A percentile compares a stretch with the other conserved stretches of the same genome.
Conservation (phyloP, 1,140 invertebrate genomes). For the Phortica variegata region DNA sequence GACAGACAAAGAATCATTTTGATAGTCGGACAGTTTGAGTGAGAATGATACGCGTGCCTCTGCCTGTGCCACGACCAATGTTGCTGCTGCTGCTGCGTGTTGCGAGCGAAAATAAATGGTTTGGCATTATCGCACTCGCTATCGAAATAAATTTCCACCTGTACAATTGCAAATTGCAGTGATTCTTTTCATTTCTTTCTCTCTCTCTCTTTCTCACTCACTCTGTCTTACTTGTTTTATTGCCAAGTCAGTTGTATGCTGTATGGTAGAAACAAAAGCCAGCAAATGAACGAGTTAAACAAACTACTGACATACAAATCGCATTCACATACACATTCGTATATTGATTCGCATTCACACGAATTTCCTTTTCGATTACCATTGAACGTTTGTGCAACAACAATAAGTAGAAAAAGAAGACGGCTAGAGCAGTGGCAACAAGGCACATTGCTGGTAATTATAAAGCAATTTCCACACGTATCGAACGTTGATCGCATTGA, state of each 20-base stretch:
- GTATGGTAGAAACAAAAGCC: constrained; percentile 24
- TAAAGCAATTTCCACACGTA: constrained; percentile 51
- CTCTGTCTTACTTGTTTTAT: constrained; percentile 5
- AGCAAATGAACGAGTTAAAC: no score
- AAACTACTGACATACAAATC: constrained; percentile 24
- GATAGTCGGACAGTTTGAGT: no score
- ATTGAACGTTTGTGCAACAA: constrained; percentile 8
- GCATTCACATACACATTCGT: background rate
- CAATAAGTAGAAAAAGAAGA: constrained; percentile 21
- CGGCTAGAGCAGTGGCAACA: constrained; percentile 3
- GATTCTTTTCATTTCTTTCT: constrained; percentile 28
- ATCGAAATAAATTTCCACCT: constrained; percentile 53
- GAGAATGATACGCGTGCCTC: no score
- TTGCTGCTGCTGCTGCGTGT: no score
- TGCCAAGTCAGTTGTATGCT: constrained; percentile 6
- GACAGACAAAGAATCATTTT: no score
- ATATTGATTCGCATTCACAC: constrained; percentile 16
- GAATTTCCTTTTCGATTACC: constrained; percentile 38
- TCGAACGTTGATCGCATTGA: constrained; percentile 46
- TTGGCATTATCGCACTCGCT: constrained; percentile 45
- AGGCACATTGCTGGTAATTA: constrained; percentile 30
- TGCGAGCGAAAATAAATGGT: constrained; percentile 37
- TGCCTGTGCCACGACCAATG: no score
- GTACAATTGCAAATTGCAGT: constrained; percentile 52
- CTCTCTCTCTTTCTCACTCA: background rate